phyloP scores from a whole-genome alignment of 2,113 vertebrate genomes.

The Apteryx mantelli region DNA sequence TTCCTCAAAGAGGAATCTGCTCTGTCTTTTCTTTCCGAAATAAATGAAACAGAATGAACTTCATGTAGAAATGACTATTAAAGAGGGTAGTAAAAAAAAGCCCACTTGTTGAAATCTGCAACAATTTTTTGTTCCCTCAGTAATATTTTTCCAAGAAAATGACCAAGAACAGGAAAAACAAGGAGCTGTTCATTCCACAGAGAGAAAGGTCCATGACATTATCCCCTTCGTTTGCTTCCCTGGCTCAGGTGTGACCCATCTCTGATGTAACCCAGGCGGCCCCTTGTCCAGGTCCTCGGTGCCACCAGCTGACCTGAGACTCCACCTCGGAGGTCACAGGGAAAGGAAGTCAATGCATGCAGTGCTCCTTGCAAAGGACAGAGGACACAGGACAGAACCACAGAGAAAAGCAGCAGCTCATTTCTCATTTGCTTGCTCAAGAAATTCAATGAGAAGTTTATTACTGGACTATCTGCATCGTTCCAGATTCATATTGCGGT shows the following conservation, averaged over 20 bases:
- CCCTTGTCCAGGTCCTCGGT: neutral
- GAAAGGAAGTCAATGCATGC: neutral
- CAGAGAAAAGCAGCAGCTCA: neutral
- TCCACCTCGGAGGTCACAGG: neutral
- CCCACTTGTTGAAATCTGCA: no score
- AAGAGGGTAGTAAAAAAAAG: neutral
- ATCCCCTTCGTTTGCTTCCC: neutral
- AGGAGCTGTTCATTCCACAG: neutral
- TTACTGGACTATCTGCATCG: neutral
- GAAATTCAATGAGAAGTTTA: neutral
- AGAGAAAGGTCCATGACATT: neutral
- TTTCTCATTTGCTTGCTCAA: neutral
- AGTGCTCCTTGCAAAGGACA: neutral
- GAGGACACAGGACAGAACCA: neutral
- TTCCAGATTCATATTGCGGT: rapidly evolving
- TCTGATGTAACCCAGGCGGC: neutral
- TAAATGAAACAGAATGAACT: neutral
- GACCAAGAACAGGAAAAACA: neutral
- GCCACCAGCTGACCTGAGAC: neutral
- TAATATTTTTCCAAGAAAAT: neutral
- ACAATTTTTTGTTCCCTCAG: neutral
- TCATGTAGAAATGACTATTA: no score
- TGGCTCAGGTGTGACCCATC: neutral
- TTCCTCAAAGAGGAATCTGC: neutral
- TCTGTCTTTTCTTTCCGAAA: neutral